A percentile compares a stretch with the other conserved stretches of the same genome.
Evolutionary conservation across 2,797 vertebrate genomes (phyloP).

Genomic region (Cygnus olor): DNA sequence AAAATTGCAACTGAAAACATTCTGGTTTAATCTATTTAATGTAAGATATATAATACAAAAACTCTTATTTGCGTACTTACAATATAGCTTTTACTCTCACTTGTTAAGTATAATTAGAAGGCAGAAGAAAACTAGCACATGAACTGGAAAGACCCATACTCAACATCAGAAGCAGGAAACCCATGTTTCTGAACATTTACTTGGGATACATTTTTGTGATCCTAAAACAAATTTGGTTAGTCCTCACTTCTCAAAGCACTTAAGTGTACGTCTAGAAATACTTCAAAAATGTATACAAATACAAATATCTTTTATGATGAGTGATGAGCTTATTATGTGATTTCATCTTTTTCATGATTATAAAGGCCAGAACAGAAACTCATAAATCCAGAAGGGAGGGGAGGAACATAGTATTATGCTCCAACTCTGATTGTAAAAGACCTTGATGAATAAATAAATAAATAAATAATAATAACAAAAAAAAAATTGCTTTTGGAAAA

Average conservation of each 20-base stretch:
- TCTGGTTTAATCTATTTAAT: neutral
- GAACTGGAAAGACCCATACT: neutral
- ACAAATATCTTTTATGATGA: neutral
- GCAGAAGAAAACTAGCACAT: neutral
- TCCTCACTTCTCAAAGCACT: neutral
- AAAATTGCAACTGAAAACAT: neutral
- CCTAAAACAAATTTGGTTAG: neutral
- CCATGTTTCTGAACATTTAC: neutral
- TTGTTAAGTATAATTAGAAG: neutral
- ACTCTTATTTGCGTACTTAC: neutral
- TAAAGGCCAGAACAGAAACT: neutral
- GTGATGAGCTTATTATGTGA: neutral
- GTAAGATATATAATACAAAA: neutral
- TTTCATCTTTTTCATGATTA: neutral
- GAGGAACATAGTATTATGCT: neutral
- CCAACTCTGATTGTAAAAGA: neutral
- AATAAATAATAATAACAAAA: neutral
- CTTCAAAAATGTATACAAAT: neutral
- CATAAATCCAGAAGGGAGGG: neutral
- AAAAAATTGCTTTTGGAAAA: neutral
- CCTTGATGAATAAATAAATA: neutral
- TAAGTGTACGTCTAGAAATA: neutral
- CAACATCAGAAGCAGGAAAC: neutral
- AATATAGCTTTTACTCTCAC: neutral
- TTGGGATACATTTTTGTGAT: neutral